A percentile compares a stretch with the other conserved stretches of the same genome.
These are phyloP conservation scores for Steinernema khuongi DNA, from an alignment of 1,140 invertebrate species.

Conservation along the genomic window DNA sequence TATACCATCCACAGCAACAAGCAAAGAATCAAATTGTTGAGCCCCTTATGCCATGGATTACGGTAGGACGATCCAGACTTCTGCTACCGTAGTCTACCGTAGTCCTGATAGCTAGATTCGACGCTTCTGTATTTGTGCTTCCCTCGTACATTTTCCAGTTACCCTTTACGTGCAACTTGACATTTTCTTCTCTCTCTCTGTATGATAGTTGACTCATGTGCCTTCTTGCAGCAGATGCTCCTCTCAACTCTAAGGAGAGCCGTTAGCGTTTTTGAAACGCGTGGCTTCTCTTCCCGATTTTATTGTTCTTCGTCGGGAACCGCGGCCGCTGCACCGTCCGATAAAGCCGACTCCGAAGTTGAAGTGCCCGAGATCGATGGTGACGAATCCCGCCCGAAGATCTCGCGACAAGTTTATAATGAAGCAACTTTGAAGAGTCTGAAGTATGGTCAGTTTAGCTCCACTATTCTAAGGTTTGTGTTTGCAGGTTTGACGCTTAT, in stretches of 20 bases:
- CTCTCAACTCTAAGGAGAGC: not conserved
- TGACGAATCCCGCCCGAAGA: not conserved
- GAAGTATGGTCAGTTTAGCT: not conserved
- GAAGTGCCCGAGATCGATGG: not conserved
- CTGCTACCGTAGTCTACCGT: too few species aligned
- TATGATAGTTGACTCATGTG: too few species aligned
- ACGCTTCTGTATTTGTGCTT: too few species aligned
- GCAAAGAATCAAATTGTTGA: too few species aligned
- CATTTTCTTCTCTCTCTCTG: too few species aligned
- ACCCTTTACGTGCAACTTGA: too few species aligned
- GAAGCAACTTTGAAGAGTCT: not conserved
- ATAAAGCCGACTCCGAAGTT: not conserved
- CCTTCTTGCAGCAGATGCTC: not conserved
- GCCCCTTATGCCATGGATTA: too few species aligned
- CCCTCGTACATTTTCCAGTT: too few species aligned
- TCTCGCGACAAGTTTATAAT: not conserved
- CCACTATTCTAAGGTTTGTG: not conserved
- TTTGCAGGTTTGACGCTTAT: slow-evolving; percentile 49
- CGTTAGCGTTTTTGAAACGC: not conserved
- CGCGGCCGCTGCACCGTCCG: not conserved
- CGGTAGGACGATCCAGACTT: too few species aligned
- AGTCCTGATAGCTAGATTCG: too few species aligned
- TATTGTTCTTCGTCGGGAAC: not conserved
- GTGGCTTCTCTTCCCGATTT: not conserved
- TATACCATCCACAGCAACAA: too few species aligned